Evolutionary conservation across 2,113 vertebrate species (phyloP), one percentile per base, ranked within the genome.

Genomic region (Coreoperca whiteheadi): DNA sequence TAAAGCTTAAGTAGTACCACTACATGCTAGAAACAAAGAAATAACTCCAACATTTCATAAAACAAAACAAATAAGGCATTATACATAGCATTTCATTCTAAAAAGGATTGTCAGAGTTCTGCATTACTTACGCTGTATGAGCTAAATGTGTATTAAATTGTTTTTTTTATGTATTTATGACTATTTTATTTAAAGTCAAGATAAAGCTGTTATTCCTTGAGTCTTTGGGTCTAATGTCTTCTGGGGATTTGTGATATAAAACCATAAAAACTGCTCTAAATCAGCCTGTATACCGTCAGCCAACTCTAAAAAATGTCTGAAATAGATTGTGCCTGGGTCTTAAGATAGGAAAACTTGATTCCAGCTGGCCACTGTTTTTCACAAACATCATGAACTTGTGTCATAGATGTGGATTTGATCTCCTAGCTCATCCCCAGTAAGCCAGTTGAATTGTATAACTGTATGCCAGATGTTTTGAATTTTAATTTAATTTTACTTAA

Each of bases 341-440:
- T 25, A 56, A 32, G 59, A 25, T 73, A 63, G 70, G 34, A 57
- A 77, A 74, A 30, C 51, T 14, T 64, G 63, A 61, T 48, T 84
- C 74, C 78, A 88, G 64, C 67, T 92, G 82, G 67, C 41, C 37
- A 25, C 30, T 67, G 57, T 63, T 74, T 67, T 70, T 56, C 54
- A 65, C 43, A 80, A 78, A 89, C 83, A 77, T 82, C 50, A 51
- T 61, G 14, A 84, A 80, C 57, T 73, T 74, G 54, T 73, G 60
- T 79, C 53, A 59, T 39, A 66, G 57, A 79, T 34, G 67, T 66
- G 74, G 67, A 80, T 84, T 54, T 66, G 32, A 78, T 84, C 43
- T 59, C 21, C n/a, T 6, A 23, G 68, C 54, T 76, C 53, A 50
- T 74, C 73, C 43, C 56, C 43, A 50, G 53, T 67, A 53, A 82